A percentile compares a stretch with the other conserved stretches of the same genome.
phyloP scores from a whole-genome alignment of 2,888 invertebrate genomes.

The Rhamphomyia laevipes region DNA sequence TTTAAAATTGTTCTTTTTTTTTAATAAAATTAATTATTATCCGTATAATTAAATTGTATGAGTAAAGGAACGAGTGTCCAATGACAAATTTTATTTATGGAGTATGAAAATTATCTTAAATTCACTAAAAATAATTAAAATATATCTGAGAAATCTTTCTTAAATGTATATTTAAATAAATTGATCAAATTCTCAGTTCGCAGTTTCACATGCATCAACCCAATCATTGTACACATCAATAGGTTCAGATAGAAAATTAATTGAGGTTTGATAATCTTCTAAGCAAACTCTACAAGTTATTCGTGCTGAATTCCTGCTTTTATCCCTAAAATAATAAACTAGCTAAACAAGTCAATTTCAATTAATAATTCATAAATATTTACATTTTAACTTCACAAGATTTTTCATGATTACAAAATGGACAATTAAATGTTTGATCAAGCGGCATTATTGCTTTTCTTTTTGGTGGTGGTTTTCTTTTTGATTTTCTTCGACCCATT shows the following conservation, averaged over 20 bases:
- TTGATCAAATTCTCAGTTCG: conserved; percentile 43
- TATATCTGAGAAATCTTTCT: too few relatives aligned
- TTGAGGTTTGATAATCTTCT: conserved; percentile 93
- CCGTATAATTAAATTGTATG: too few relatives aligned
- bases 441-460: conserved; percentile 85
- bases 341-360: background rate
- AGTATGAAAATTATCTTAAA: too few relatives aligned
- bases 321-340: conserved; percentile 63
- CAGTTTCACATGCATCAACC: conserved; percentile 98
- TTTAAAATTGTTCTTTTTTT: too few relatives aligned
- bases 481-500: conserved; percentile 96
- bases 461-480: conserved; percentile 93
- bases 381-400: conserved; percentile 99
- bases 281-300: conserved; percentile 92
- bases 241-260: conserved; percentile 92
- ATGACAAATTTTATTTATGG: too few relatives aligned
- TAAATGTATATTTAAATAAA: too few relatives aligned
- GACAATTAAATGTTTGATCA: conserved; percentile 95
- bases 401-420: conserved; percentile 98
- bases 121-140: too few relatives aligned
- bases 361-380: conserved; percentile 31
- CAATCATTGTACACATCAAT: conserved; percentile 99
- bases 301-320: conserved; percentile 82
- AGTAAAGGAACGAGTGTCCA: too few relatives aligned
- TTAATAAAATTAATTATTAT: too few relatives aligned